These are phyloP conservation scores for Ibycter americanus DNA, from an alignment of 2,797 vertebrate genomes.

Conservation along the genomic window DNA sequence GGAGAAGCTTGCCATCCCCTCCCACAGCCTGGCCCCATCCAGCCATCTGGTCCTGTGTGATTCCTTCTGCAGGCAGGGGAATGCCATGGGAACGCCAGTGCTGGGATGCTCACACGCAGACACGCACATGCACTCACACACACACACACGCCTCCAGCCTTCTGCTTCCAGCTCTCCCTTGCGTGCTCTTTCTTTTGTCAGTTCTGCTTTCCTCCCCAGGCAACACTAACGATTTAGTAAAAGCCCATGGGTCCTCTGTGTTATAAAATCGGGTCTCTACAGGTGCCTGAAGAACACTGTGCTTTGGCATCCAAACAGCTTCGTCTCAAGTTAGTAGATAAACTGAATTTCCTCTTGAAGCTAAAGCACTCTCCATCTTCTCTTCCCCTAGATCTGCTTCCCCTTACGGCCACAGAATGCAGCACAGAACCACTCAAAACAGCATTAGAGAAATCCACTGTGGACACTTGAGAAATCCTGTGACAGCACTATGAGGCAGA, in stretches of 20 bases:
- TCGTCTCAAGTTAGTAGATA: neutral
- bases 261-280: slow-evolving; percentile 28
- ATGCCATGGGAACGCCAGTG: slow-evolving; percentile 31
- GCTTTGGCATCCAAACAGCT: slow-evolving; percentile 23
- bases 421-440: neutral
- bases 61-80: slow-evolving; percentile 46
- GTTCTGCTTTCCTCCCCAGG: neutral
- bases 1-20: neutral
- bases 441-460: slow-evolving; percentile 1
- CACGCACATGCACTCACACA: neutral
- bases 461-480: slow-evolving; percentile 30
- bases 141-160: slow-evolving; percentile 47
- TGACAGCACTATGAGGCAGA: slow-evolving; percentile 39
- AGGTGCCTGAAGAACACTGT: slow-evolving; percentile 21
- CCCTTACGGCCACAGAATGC: neutral
- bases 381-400: neutral
- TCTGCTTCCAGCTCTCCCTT: slow-evolving; percentile 25
- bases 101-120: slow-evolving; percentile 6
- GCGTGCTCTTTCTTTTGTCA: slow-evolving; percentile 40
- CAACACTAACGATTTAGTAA: neutral
- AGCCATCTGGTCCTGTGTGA: slow-evolving; percentile 22
- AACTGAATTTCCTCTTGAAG: slow-evolving; percentile 34
- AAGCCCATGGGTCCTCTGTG: neutral
- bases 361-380: neutral
- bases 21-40: slow-evolving; percentile 6